phyloP scores from a whole-genome alignment of 1,140 invertebrate species.

The Chelonus insularis region DNA sequence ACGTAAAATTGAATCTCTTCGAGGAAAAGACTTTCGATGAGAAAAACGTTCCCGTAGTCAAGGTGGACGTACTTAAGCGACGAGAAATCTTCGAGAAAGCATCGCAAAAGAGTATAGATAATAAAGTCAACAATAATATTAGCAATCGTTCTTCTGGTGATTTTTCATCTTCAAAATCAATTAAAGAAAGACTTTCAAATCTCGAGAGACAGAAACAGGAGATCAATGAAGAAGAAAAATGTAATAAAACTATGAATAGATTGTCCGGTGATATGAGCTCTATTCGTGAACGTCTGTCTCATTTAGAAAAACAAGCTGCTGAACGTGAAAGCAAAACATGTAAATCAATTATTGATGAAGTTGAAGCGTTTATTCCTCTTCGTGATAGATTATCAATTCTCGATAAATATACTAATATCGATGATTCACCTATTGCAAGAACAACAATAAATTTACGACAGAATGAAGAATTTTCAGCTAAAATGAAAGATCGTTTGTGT shows the following conservation, averaged over 20 bases:
- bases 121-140: slow-evolving; percentile 44
- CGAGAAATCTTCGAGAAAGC: slow-evolving; percentile 79
- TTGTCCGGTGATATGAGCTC: slow-evolving; percentile 66
- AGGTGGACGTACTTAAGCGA: slow-evolving; percentile 80
- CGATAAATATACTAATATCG: slow-evolving; percentile 47
- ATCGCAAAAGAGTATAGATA: slow-evolving; percentile 43
- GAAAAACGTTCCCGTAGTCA: slow-evolving; percentile 65
- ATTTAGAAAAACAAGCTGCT: slow-evolving; percentile 65
- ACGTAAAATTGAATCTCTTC: slow-evolving; percentile 33
- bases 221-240: slow-evolving; percentile 43
- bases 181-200: slow-evolving; percentile 71
- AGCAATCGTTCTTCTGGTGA: slow-evolving; percentile 62
- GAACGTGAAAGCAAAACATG: slow-evolving; percentile 44
- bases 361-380: slow-evolving; percentile 48
- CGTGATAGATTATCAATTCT: slow-evolving; percentile 52
- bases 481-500: slow-evolving; percentile 64
- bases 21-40: slow-evolving; percentile 40
- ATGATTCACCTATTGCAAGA: slow-evolving; percentile 34
- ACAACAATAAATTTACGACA: slow-evolving; percentile 26
- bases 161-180: slow-evolving; percentile 66
- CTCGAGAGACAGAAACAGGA: slow-evolving; percentile 64
- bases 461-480: slow-evolving; percentile 60
- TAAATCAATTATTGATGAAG: slow-evolving; percentile 39
- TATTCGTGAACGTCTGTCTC: slow-evolving; percentile 66
- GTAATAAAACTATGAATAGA: slow-evolving; percentile 52